Evolutionary conservation across 2,888 invertebrate species (phyloP).

Genomic region (Orthonevra nobilis): DNA sequence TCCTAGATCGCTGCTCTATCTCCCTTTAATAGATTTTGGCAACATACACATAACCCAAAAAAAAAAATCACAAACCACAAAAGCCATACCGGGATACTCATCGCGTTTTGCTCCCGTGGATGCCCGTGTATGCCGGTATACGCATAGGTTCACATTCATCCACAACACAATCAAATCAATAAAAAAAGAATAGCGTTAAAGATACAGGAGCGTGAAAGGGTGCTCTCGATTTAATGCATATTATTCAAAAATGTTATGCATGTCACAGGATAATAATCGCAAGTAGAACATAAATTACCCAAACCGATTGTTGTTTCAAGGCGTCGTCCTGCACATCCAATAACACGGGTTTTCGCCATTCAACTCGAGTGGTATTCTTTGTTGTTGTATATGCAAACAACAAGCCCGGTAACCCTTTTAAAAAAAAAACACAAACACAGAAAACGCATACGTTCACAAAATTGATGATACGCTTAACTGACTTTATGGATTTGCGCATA

Average conservation of each 20-base stretch:
- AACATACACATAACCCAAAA: constrained; percentile 16
- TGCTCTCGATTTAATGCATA: constrained; percentile 69
- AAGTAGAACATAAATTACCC: constrained; percentile 69
- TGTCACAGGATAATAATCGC: constrained; percentile 70
- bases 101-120: neutral
- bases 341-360: constrained; percentile 62
- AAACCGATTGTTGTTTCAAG: constrained; percentile 69
- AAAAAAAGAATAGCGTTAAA: constrained; percentile 17
- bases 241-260: constrained; percentile 61
- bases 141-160: constrained; percentile 33
- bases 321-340: constrained; percentile 62
- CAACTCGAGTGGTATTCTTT: constrained; percentile 53
- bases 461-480: constrained; percentile 54
- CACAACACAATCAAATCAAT: constrained; percentile 56
- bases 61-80: constrained; percentile 62
- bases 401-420: constrained; percentile 51
- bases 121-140: neutral
- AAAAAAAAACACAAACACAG: neutral
- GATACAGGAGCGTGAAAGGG: constrained; percentile 52
- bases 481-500: constrained; percentile 63
- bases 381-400: constrained; percentile 55
- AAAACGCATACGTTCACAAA: neutral
- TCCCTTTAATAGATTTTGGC: constrained; percentile 11
- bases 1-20: too few relatives aligned
- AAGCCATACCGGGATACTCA: constrained; percentile 44